Conservation (phyloP, 1,140 invertebrate species). For the Phenacoccus solenopsis region DNA sequence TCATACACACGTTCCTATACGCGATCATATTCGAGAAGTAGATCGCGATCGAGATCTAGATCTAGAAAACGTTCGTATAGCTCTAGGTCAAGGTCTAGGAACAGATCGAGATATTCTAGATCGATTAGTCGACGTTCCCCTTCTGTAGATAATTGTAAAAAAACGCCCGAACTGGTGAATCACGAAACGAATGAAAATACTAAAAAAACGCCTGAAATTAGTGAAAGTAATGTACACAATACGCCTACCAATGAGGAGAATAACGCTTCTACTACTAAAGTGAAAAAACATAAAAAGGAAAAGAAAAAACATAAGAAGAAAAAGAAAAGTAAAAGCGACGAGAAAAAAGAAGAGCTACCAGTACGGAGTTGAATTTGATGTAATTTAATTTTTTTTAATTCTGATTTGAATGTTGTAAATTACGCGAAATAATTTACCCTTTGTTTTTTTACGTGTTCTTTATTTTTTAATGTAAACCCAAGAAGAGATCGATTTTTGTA, state of each 20-base stretch:
- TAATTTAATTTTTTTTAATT: not conserved
- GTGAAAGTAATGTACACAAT: not conserved
- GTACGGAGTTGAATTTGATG: not conserved
- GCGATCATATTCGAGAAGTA: conserved; percentile 20
- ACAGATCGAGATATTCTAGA: conserved; percentile 27
- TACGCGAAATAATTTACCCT: too few species aligned
- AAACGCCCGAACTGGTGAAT: not conserved
- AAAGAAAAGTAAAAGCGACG: not conserved
- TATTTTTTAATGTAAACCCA: too few species aligned
- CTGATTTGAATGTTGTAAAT: not conserved
- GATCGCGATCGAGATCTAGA: conserved; percentile 6
- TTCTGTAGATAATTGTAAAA: not conserved
- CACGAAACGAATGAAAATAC: not conserved
- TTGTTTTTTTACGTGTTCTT: too few species aligned
- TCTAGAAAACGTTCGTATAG: conserved; percentile 22
- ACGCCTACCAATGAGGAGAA: too few species aligned
- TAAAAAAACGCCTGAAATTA: not conserved
- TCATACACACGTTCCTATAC: conserved; percentile 1
- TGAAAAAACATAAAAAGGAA: not conserved
- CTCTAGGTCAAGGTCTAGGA: conserved; percentile 27
- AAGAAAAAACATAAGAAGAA: not conserved
- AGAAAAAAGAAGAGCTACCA: not conserved
- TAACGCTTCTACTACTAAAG: too few species aligned
- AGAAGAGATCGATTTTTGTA: too few species aligned
- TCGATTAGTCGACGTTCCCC: not conserved